Conservation (phyloP, 2,797 vertebrate genomes). For the Tinamus major region DNA sequence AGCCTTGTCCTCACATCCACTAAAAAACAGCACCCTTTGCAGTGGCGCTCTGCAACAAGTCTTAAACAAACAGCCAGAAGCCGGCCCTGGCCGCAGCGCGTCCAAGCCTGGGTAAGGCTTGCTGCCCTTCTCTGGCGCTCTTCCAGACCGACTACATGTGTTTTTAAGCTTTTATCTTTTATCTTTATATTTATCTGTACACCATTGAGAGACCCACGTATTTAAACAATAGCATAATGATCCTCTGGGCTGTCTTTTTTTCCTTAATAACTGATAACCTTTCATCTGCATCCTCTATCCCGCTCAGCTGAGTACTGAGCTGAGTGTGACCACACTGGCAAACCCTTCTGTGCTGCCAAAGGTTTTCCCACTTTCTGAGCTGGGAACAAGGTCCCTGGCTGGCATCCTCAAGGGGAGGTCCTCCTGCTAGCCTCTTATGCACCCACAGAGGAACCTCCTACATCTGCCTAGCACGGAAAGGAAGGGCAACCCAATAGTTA, state of each 20-base stretch:
- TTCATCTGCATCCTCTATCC: accelerated
- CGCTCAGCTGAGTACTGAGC: neutral
- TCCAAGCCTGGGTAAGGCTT: neutral
- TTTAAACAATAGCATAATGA: neutral
- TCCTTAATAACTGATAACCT: neutral
- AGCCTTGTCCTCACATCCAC: constrained; percentile 14
- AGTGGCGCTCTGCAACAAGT: neutral
- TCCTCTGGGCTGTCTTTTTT: neutral
- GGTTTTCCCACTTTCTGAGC: neutral
- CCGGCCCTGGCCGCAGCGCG: neutral
- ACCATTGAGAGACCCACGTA: neutral
- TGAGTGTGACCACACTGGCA: neutral
- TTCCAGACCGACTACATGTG: neutral
- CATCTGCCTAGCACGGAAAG: neutral
- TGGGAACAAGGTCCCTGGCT: neutral
- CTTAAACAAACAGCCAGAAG: constrained; percentile 3
- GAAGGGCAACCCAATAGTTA: neutral
- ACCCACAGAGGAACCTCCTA: neutral
- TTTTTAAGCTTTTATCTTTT: neutral
- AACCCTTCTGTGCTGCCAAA: neutral
- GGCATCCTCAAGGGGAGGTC: neutral
- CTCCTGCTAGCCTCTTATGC: neutral
- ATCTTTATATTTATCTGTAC: neutral
- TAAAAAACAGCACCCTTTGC: neutral
- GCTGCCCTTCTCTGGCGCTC: neutral